phyloP scores from a whole-genome alignment of 2,797 vertebrate species.

The Paratrypauchen microcephalus region DNA sequence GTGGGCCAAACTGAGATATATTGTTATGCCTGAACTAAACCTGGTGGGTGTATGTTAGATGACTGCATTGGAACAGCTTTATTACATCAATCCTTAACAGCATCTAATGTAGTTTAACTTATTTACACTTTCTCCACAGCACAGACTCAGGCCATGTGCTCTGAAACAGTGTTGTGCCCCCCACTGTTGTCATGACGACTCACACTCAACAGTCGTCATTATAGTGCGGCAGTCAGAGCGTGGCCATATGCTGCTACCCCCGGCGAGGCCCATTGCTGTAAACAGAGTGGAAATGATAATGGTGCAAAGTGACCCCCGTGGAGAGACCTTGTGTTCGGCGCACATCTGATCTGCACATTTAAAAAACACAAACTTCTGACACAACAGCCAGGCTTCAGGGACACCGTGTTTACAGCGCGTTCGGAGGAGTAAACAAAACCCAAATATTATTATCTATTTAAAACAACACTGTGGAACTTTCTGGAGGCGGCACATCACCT shows the following conservation, averaged over 20 bases:
- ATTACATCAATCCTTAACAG: not conserved
- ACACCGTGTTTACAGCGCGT: not conserved
- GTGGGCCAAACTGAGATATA: no score
- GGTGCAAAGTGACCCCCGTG: slow-evolving; percentile 5
- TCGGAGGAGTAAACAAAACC: not conserved
- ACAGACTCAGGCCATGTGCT: not conserved
- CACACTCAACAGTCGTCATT: slow-evolving; percentile 5
- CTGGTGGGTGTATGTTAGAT: no score
- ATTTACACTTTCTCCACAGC: not conserved
- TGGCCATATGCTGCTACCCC: slow-evolving; percentile 14
- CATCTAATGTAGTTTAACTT: not conserved
- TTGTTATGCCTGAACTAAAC: no score
- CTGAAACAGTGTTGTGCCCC: not conserved
- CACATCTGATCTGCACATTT: slow-evolving; percentile 7
- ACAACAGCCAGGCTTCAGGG: not conserved
- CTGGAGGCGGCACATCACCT: no score
- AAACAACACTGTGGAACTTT: not conserved
- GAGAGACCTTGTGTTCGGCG: slow-evolving; percentile 12
- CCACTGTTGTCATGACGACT: slow-evolving; percentile 6
- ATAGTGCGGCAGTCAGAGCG: not conserved
- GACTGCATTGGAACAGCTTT: no score
- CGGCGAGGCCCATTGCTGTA: slow-evolving; percentile 3
- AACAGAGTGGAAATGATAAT: slow-evolving; percentile 15
- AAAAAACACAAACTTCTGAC: not conserved
- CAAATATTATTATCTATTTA: not conserved